These are phyloP conservation scores for Agrilus mali DNA, from an alignment of 2,888 invertebrate species.

Conservation along the genomic window DNA sequence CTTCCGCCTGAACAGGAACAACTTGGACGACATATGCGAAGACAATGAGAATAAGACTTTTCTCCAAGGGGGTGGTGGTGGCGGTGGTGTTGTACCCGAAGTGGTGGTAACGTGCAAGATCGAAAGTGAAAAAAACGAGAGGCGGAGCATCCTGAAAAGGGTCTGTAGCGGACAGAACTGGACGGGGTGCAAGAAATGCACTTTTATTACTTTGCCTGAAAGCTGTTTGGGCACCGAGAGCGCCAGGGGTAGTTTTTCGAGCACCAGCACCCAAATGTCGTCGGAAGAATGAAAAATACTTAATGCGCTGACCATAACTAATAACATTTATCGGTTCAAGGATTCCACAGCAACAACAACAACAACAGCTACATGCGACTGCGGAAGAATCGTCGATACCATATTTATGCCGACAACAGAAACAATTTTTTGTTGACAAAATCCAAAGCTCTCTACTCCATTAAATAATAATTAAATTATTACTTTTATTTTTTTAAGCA, in stretches of 20 bases:
- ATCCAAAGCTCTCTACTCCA: no score
- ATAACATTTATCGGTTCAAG: no score
- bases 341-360: no score
- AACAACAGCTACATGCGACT: no score
- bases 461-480: no score
- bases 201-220: constrained; percentile 31
- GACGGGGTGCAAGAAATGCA: constrained; percentile 27
- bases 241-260: constrained; percentile 31
- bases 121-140: constrained; percentile 18
- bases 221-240: constrained; percentile 27
- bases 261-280: constrained; percentile 33
- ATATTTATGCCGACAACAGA: no score
- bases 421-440: no score
- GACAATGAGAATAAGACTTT: constrained; percentile 6
- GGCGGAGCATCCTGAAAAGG: constrained; percentile 30
- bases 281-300: constrained; percentile 23
- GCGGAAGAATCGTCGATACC: no score
- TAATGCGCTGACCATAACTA: background rate
- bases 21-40: constrained; percentile 7
- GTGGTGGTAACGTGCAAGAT: constrained; percentile 27
- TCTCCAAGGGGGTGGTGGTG: constrained; percentile 9
- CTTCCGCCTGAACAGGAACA: constrained; percentile 1
- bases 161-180: constrained; percentile 28
- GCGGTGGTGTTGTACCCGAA: constrained; percentile 20
- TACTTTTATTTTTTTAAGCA: no score